Base-by-base conservation (phyloP, 1,140 invertebrate genomes). In the Anthonomus grandis region DNA sequence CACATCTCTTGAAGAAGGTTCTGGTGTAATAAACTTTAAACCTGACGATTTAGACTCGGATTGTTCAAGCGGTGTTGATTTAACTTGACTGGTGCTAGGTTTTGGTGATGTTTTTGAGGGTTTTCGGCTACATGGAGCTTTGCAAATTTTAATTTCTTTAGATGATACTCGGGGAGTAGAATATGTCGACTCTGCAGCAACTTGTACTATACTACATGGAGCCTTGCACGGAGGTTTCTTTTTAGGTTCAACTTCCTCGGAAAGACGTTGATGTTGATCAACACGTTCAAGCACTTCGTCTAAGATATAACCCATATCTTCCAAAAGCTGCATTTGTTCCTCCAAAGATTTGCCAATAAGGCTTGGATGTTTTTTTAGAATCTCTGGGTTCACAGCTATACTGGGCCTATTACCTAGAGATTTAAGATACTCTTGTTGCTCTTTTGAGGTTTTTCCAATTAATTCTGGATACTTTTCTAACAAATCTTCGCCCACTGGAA, bases 81-180 rank as follows among this genome's bases (percentile, higher is more conserved):
- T 34, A 2, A 12, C 31, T 1, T 12, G 10, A 2, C 2, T 13
- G 10, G 31, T 13, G 2, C 31, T 34, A 2, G 31, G 13, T 34
- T 34, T 34, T 13, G 10, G 10, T 34, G 31, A 1, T 12, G 13
- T 1, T 12, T 34, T 13, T 34, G 31, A 34, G 10, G 31, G 31
- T 2, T n/a, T n/a, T 10, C 19, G 15, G 22, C 49, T 10, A 25
- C 36, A 49, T 9, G 47, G 47, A 34, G 47, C 25, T 37, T 37
- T 49, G 31, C 47, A 37, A 10, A n/a, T 13, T 12, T 27, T 36
- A 18, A 36, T 34, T 21, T 49, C 47, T 49, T 23, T 49, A 12
- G 47, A 49, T 44, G 51, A 53, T 31, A 18, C 24, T 23, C 45
- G 38, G n/a, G 38, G 38, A 3, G 38, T 31, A 34, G 24, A 12